These are phyloP conservation scores for Andrena bicolor DNA, from an alignment of 2,888 invertebrate species.

Conservation along the genomic window DNA sequence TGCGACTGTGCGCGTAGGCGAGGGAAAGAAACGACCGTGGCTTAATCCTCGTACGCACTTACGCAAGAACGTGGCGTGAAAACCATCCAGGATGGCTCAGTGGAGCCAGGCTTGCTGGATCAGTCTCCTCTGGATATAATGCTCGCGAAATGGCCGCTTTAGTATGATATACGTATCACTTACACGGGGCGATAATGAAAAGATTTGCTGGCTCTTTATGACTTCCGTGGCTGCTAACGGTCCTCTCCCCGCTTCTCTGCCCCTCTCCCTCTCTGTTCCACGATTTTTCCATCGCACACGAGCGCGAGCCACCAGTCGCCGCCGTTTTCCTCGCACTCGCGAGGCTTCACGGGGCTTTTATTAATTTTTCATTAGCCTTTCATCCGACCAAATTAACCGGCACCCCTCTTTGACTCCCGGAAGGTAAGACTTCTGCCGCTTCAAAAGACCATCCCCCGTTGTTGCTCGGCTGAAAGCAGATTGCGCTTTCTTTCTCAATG, in stretches of 20 bases:
- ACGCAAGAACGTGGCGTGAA: constrained; percentile 66
- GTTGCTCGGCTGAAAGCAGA: constrained; percentile 1
- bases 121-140: constrained; percentile 73
- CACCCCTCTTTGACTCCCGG: neutral
- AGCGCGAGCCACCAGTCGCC: neutral
- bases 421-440: constrained; percentile 3
- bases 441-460: constrained; percentile 23
- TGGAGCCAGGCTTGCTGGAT: constrained; percentile 48
- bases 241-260: constrained; percentile 63
- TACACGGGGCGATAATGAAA: constrained; percentile 84
- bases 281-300: neutral
- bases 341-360: constrained; percentile 5
- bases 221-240: constrained; percentile 80
- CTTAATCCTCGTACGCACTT: constrained; percentile 73
- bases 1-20: constrained; percentile 9
- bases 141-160: constrained; percentile 81
- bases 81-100: constrained; percentile 52
- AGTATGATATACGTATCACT: constrained; percentile 85
- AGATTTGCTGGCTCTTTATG: constrained; percentile 84
- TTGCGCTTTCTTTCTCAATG: neutral
- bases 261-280: constrained; percentile 46
- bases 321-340: constrained; percentile 15
- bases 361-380: constrained; percentile 47
- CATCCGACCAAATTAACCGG: constrained; percentile 36
- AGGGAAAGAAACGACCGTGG: constrained; percentile 57